These are phyloP conservation scores for Rhipidura dahli DNA, from an alignment of 2,113 vertebrate genomes.

Conservation along the genomic window DNA sequence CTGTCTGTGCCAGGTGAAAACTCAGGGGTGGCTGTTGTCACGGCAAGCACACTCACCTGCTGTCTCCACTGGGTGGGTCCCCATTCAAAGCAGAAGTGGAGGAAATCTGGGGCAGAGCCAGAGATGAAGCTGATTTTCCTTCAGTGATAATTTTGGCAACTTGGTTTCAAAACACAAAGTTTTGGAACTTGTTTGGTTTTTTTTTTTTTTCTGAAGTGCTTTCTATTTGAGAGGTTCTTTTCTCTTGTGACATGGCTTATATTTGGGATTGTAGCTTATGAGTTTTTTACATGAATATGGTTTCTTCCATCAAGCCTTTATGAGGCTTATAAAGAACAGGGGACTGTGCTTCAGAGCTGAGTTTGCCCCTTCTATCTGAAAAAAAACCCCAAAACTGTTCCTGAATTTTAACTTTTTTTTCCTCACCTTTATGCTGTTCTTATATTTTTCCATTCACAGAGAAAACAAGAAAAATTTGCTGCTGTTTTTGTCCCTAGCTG, in stretches of 20 bases:
- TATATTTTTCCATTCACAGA: not conserved
- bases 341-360: not conserved
- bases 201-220: not conserved
- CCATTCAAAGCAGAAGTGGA: not conserved
- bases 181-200: not conserved
- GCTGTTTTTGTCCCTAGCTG: not conserved
- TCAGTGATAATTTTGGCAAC: not conserved
- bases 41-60: not conserved
- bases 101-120: not conserved
- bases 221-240: not conserved
- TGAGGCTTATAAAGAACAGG: not conserved
- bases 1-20: not conserved
- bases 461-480: not conserved
- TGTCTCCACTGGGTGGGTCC: not conserved
- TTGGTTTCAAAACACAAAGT: not conserved
- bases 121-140: not conserved
- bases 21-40: not conserved
- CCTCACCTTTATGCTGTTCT: not conserved
- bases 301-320: not conserved
- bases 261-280: not conserved
- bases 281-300: not conserved
- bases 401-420: not conserved
- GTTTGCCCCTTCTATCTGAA: not conserved
- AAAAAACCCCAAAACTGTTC: not conserved
- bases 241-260: not conserved